These are phyloP conservation scores for Microcebus jonahi DNA, from an alignment of 2,113 vertebrate species.

Conservation along the genomic window DNA sequence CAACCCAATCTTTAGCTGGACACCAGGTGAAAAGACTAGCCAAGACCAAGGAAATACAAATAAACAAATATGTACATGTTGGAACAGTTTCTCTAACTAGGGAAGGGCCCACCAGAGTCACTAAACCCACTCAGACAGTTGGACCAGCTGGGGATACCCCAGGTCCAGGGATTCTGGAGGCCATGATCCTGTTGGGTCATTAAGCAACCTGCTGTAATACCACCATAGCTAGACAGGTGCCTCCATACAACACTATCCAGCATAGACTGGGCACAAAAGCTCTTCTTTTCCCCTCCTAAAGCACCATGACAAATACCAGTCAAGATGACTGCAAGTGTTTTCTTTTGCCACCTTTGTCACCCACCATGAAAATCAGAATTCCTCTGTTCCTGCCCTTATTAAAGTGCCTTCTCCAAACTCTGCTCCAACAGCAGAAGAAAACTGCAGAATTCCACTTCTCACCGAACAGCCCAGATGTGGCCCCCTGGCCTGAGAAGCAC, in stretches of 20 bases:
- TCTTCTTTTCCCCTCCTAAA: background rate
- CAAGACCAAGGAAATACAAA: constrained; percentile 2
- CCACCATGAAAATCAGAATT: background rate
- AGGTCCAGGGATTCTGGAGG: constrained; percentile 15
- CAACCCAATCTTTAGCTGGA: background rate
- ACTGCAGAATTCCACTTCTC: background rate
- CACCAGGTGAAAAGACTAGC: background rate
- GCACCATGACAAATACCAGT: background rate
- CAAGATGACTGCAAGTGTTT: background rate
- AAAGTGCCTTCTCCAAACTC: background rate
- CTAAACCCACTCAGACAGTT: background rate
- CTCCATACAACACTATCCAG: background rate
- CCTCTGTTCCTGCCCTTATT: background rate
- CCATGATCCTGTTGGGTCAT: background rate
- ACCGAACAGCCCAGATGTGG: background rate
- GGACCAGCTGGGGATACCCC: background rate
- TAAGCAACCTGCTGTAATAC: background rate
- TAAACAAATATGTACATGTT: background rate
- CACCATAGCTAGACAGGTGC: background rate
- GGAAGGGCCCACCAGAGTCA: background rate
- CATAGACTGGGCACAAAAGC: background rate
- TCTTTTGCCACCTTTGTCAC: background rate
- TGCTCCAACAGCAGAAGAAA: background rate
- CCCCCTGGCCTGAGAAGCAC: constrained; percentile 52
- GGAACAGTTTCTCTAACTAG: background rate